These are phyloP conservation scores for Thunnus thynnus DNA, from an alignment of 2,113 vertebrate species.

Conservation along the genomic window DNA sequence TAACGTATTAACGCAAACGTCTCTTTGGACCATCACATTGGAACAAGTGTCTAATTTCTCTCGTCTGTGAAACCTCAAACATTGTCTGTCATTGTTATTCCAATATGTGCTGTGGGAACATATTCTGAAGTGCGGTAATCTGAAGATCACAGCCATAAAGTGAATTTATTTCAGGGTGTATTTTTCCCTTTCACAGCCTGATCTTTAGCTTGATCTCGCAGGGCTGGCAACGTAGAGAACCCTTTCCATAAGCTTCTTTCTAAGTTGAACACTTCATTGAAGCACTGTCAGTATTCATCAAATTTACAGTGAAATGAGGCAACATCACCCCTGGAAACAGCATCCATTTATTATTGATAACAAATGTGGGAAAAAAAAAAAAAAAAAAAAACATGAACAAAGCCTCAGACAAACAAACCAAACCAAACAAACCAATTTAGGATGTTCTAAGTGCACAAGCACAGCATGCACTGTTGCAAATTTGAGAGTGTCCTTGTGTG, in stretches of 20 bases:
- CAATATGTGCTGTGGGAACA: background rate
- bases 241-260: background rate
- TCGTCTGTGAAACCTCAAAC: background rate
- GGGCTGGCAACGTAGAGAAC: background rate
- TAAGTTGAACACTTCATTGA: background rate
- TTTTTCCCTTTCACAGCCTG: background rate
- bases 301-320: slow-evolving; percentile 21
- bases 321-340: slow-evolving; percentile 26
- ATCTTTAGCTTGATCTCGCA: background rate
- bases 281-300: slow-evolving; percentile 13
- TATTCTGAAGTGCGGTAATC: background rate
- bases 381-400: slow-evolving; percentile 10
- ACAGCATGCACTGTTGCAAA: slow-evolving; percentile 16
- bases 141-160: background rate
- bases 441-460: slow-evolving; percentile 23
- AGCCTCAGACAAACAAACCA: background rate
- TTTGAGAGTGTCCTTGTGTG: background rate
- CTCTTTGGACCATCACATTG: too few relatives aligned
- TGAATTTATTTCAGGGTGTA: background rate
- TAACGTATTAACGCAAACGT: background rate
- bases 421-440: slow-evolving; percentile 15
- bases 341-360: slow-evolving; percentile 49
- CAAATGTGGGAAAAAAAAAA: background rate
- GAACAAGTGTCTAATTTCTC: background rate
- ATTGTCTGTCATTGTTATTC: background rate